phyloP scores from a whole-genome alignment of 1,140 invertebrate species.

The Nasonia giraulti region DNA sequence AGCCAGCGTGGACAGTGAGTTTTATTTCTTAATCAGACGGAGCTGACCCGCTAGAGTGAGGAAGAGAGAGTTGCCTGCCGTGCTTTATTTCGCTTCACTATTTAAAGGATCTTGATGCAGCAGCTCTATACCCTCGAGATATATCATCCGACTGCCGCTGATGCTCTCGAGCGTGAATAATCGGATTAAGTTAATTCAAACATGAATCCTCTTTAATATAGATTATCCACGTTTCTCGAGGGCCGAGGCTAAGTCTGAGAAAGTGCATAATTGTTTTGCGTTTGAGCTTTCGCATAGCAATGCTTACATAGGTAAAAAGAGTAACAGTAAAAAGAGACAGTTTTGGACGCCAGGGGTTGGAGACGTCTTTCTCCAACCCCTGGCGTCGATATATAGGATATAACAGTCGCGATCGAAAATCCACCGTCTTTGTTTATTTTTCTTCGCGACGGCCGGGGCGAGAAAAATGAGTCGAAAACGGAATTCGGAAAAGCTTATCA shows the following conservation, averaged over 20 bases:
- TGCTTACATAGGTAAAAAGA: neutral
- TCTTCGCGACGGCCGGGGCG: neutral
- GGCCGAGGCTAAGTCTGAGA: too few species aligned
- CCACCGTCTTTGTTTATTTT: neutral
- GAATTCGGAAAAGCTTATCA: neutral
- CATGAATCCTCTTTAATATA: neutral
- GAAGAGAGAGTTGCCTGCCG: too few species aligned
- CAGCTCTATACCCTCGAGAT: neutral
- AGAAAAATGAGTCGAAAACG: neutral
- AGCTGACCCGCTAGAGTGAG: neutral
- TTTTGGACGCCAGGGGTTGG: too few species aligned
- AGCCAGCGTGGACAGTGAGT: neutral
- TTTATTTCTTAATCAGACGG: slow-evolving; percentile 37
- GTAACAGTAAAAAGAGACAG: too few species aligned
- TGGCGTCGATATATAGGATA: too few species aligned
- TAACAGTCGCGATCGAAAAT: neutral
- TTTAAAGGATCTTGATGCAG: neutral
- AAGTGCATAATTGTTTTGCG: neutral
- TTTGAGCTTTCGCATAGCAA: neutral
- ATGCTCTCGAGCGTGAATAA: neutral
- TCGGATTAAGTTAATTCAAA: neutral
- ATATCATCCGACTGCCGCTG: too few species aligned
- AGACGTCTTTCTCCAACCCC: too few species aligned
- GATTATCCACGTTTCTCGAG: neutral
- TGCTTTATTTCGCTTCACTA: neutral